phyloP scores from a whole-genome alignment of 2,888 invertebrate species.

The Leucania comma region DNA sequence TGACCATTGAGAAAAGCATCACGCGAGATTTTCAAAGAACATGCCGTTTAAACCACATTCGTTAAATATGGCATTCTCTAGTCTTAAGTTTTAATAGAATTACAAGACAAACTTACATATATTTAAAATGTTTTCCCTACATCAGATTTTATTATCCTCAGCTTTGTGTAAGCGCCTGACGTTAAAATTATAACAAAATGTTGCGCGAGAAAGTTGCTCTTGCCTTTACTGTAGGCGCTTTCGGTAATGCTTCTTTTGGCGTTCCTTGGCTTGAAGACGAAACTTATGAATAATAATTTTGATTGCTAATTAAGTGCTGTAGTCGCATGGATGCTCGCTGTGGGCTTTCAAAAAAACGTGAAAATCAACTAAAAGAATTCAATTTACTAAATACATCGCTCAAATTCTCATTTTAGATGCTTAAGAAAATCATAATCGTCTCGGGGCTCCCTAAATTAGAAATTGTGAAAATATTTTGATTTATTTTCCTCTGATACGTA shows the following conservation, averaged over 20 bases:
- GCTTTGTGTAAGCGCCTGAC: conserved; percentile 59
- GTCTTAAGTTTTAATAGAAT: conserved; percentile 29
- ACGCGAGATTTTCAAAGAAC: neutral
- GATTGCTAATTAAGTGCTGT: conserved; percentile 22
- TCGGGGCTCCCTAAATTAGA: conserved; percentile 53
- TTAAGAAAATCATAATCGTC: conserved; percentile 38
- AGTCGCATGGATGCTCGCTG: neutral
- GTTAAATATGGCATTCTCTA: neutral
- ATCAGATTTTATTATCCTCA: conserved; percentile 41
- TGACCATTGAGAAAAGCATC: neutral
- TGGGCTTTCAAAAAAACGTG: neutral
- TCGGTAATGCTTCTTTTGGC: conserved; percentile 41
- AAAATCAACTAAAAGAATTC: neutral
- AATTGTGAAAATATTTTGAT: conserved; percentile 63
- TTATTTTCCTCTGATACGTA: conserved; percentile 61
- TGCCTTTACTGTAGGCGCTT: conserved; percentile 50
- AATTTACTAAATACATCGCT: neutral
- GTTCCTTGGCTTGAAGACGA: conserved; percentile 6
- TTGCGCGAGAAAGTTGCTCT: conserved; percentile 55
- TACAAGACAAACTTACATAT: conserved; percentile 32
- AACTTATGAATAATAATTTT: conserved; percentile 27
- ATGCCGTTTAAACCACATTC: neutral
- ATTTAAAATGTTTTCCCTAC: conserved; percentile 34
- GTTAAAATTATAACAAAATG: conserved; percentile 59
- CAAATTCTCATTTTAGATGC: conserved; percentile 25